These are phyloP conservation scores for Sylvicola cinctus DNA, from an alignment of 2,888 invertebrate genomes.

Conservation along the genomic window DNA sequence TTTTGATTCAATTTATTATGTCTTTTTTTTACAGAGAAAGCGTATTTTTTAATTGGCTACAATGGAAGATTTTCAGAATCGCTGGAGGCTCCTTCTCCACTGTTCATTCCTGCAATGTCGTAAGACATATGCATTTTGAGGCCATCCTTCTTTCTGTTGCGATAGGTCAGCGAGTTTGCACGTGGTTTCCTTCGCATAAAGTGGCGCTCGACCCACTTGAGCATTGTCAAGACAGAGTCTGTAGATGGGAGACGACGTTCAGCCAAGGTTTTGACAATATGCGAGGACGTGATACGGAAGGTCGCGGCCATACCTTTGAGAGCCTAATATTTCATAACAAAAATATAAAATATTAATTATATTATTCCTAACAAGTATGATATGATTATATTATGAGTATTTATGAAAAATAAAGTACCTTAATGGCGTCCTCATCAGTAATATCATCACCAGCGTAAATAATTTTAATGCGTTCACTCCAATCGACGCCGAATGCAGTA, in stretches of 20 bases:
- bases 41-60: too few relatives aligned
- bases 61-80: too few relatives aligned
- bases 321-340: slow-evolving; percentile 38
- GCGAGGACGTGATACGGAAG: slow-evolving; percentile 69
- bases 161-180: slow-evolving; percentile 42
- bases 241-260: slow-evolving; percentile 73
- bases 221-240: slow-evolving; percentile 72
- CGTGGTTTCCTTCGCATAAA: slow-evolving; percentile 58
- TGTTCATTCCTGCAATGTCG: slow-evolving; percentile 28
- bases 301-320: slow-evolving; percentile 86
- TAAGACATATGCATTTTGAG: slow-evolving; percentile 63
- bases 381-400: background rate
- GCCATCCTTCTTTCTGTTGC: slow-evolving; percentile 41
- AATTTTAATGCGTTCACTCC: slow-evolving; percentile 75
- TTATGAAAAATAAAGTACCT: too few relatives aligned
- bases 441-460: slow-evolving; percentile 78
- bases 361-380: too few relatives aligned
- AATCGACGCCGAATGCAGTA: slow-evolving; percentile 77
- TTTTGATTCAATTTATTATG: too few relatives aligned
- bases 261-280: slow-evolving; percentile 68
- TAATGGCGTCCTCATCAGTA: slow-evolving; percentile 81
- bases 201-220: slow-evolving; percentile 78
- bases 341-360: too few relatives aligned
- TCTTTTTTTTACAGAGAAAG: too few relatives aligned
- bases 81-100: too few relatives aligned